A percentile compares a stretch with the other conserved stretches of the same genome.
phyloP scores from a whole-genome alignment of 2,888 invertebrate genomes.

The Incurvaria masculella region DNA sequence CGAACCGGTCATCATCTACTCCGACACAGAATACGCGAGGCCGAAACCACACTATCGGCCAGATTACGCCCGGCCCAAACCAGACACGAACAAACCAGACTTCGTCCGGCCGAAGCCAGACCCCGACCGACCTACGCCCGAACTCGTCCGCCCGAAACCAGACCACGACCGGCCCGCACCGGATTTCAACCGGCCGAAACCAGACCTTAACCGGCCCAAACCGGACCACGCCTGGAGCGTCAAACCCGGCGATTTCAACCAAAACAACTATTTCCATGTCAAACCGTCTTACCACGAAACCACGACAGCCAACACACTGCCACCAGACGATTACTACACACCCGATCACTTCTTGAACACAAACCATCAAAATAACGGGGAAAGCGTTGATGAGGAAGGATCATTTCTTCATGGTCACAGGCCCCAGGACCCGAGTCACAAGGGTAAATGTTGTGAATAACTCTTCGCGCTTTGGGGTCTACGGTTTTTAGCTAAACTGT shows the following conservation, averaged over 20 bases:
- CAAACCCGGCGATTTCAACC: slow-evolving; percentile 31
- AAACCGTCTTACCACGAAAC: slow-evolving; percentile 50
- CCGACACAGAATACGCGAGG: slow-evolving; percentile 30
- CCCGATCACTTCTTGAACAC: slow-evolving; percentile 24
- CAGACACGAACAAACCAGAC: slow-evolving; percentile 23
- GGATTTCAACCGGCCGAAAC: slow-evolving; percentile 24
- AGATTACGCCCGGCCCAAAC: slow-evolving; percentile 23
- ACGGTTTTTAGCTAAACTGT: too few species aligned
- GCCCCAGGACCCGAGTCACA: not conserved
- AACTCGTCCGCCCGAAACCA: slow-evolving; percentile 26
- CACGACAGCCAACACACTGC: slow-evolving; percentile 26
- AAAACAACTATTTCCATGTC: slow-evolving; percentile 41
- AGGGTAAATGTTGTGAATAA: not conserved
- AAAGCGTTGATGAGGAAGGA: slow-evolving; percentile 41
- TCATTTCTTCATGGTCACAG: not conserved
- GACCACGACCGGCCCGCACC: slow-evolving; percentile 24
- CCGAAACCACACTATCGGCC: slow-evolving; percentile 35
- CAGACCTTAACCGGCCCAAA: slow-evolving; percentile 21
- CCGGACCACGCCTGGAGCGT: slow-evolving; percentile 24
- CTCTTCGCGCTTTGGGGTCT: not conserved
- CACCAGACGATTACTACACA: slow-evolving; percentile 31
- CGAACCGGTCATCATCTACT: slow-evolving; percentile 49
- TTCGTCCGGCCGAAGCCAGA: slow-evolving; percentile 1
- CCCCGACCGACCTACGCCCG: slow-evolving; percentile 8
- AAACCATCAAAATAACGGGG: slow-evolving; percentile 20